A percentile compares a stretch with the other conserved stretches of the same genome.
These are phyloP conservation scores for Unio delphinus DNA, from an alignment of 2,888 invertebrate species.

Conservation along the genomic window DNA sequence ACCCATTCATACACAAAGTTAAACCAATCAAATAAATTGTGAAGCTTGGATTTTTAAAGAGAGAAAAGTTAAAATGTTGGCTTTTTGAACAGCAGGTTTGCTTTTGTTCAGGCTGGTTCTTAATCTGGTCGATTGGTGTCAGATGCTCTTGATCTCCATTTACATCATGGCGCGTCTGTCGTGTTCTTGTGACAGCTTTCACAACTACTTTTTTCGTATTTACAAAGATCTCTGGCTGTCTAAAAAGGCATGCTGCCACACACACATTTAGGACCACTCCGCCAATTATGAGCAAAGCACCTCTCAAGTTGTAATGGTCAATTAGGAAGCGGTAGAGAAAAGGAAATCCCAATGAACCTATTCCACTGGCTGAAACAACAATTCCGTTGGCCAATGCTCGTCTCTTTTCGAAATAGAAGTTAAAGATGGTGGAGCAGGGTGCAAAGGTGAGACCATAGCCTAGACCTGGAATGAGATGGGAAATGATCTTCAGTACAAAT, in stretches of 20 bases:
- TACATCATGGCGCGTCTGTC: background rate
- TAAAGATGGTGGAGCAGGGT: conserved; percentile 50
- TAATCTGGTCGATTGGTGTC: background rate
- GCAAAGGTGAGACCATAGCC: conserved; percentile 47
- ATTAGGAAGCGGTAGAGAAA: conserved; percentile 35
- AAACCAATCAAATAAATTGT: conserved; percentile 82
- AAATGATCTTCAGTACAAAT: too few species aligned
- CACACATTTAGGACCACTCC: conserved; percentile 23
- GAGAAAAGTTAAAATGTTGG: conserved; percentile 17
- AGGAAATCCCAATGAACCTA: conserved; percentile 44
- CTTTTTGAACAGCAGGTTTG: conserved; percentile 7
- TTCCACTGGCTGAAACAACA: conserved; percentile 47
- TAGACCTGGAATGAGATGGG: conserved; percentile 37
- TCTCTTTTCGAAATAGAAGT: conserved; percentile 45
- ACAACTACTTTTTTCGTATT: conserved; percentile 2
- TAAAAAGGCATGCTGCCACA: conserved; percentile 24
- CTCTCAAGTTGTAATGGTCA: conserved; percentile 21
- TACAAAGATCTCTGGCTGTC: conserved; percentile 24
- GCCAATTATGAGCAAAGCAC: conserved; percentile 28
- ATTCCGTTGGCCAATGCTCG: conserved; percentile 52
- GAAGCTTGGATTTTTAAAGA: conserved; percentile 71
- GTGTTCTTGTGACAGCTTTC: background rate
- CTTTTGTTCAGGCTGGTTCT: background rate
- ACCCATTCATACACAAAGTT: conserved; percentile 83
- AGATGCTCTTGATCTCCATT: conserved; percentile 8